These are phyloP conservation scores for Parthenolecanium corni DNA, from an alignment of 2,888 invertebrate species.

Conservation along the genomic window DNA sequence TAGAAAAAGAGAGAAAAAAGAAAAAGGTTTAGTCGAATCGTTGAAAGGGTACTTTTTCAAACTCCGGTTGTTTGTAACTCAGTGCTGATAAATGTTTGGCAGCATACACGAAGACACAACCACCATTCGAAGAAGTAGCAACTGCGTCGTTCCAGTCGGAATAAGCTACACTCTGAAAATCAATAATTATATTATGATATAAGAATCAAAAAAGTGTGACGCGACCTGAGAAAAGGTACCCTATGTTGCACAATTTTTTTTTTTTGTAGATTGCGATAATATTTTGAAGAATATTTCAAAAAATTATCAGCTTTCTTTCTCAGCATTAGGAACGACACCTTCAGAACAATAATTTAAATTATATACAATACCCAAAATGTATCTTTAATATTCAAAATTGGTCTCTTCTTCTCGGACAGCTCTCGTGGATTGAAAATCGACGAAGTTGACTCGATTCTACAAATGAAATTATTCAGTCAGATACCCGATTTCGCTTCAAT, in stretches of 20 bases:
- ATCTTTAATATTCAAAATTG: conserved; percentile 5
- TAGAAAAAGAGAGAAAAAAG: neutral
- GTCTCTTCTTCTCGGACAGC: conserved; percentile 9
- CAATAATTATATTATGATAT: neutral
- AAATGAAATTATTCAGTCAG: neutral
- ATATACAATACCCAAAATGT: conserved; percentile 23
- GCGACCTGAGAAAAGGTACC: neutral
- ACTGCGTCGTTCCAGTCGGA: conserved; percentile 19
- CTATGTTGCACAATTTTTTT: no score
- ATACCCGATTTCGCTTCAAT: no score
- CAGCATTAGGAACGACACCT: no score
- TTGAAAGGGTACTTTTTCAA: conserved; percentile 12
- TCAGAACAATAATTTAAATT: no score
- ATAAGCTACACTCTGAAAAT: conserved; percentile 12
- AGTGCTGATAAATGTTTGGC: conserved; percentile 9
- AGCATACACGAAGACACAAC: conserved; percentile 6
- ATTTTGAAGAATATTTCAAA: no score
- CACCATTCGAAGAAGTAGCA: conserved; percentile 13
- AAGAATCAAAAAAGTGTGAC: no score
- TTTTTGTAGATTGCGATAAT: no score
- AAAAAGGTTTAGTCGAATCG: neutral
- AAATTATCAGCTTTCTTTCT: no score
- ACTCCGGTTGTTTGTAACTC: conserved; percentile 10
- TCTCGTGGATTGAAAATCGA: conserved; percentile 11
- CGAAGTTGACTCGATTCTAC: conserved; percentile 1